Evolutionary conservation across 2,797 vertebrate genomes (phyloP).

Genomic region (Lacerta bilineata): DNA sequence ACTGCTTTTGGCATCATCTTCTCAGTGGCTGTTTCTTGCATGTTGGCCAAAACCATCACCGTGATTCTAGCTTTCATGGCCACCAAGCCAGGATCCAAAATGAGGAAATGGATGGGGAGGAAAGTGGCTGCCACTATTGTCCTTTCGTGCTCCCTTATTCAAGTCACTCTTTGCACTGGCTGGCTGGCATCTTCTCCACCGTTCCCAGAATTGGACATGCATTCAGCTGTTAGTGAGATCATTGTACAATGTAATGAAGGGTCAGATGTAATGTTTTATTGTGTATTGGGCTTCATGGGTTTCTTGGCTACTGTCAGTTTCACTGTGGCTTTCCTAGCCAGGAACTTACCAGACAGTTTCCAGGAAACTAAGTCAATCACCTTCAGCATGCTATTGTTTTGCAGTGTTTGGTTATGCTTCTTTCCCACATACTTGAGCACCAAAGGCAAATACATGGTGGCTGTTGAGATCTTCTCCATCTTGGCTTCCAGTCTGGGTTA

Average conservation of each 20-base stretch:
- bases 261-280: background rate
- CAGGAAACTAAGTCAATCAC: background rate
- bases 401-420: constrained; percentile 13
- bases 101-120: background rate
- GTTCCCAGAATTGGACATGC: background rate
- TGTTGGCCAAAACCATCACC: background rate
- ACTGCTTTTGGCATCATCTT: background rate
- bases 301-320: constrained; percentile 1
- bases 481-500: no score
- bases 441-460: background rate
- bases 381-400: background rate
- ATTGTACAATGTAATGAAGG: background rate
- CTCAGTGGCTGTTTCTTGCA: background rate
- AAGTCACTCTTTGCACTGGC: background rate
- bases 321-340: background rate
- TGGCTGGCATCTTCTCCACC: background rate
- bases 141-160: background rate
- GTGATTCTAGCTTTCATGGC: background rate
- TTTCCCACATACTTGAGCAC: background rate
- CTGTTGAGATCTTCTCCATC: background rate
- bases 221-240: background rate
- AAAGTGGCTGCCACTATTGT: background rate
- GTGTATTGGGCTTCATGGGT: background rate
- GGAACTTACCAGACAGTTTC: background rate
- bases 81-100: background rate